Evolutionary conservation across 2,113 vertebrate species (phyloP).

Genomic region (Pandion haliaetus): DNA sequence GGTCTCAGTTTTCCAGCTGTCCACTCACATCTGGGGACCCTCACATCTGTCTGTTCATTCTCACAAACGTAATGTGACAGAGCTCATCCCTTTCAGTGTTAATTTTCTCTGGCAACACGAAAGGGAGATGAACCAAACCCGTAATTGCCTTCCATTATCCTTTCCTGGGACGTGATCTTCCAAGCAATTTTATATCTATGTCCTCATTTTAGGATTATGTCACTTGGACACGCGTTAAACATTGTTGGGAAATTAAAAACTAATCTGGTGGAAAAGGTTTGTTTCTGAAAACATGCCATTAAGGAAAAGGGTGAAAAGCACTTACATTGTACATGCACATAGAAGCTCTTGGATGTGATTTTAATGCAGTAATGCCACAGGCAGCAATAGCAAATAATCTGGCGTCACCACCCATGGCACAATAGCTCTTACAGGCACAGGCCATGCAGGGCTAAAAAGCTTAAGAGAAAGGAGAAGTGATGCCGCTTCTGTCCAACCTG

Average conservation of each 20-base stretch:
- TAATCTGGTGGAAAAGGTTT: background rate
- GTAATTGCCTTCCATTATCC: background rate
- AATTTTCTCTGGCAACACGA: background rate
- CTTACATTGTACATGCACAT: accelerated
- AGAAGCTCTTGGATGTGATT: background rate
- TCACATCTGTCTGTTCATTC: background rate
- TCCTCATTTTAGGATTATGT: background rate
- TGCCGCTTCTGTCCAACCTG: background rate
- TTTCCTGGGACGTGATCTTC: background rate
- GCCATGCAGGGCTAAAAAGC: background rate
- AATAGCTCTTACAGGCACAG: background rate
- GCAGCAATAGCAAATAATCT: background rate
- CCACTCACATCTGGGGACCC: background rate
- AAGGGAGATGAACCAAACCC: background rate
- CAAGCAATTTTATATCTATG: background rate
- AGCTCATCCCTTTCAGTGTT: background rate
- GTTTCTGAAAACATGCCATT: background rate
- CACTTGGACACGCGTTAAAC: background rate
- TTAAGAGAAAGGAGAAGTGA: background rate
- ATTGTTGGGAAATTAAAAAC: background rate
- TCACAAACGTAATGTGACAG: background rate
- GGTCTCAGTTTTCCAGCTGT: background rate
- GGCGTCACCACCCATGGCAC: background rate
- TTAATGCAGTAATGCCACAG: background rate
- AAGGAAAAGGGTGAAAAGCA: background rate